phyloP scores from a whole-genome alignment of 2,113 vertebrate genomes.

The Leptodactylus fuscus region DNA sequence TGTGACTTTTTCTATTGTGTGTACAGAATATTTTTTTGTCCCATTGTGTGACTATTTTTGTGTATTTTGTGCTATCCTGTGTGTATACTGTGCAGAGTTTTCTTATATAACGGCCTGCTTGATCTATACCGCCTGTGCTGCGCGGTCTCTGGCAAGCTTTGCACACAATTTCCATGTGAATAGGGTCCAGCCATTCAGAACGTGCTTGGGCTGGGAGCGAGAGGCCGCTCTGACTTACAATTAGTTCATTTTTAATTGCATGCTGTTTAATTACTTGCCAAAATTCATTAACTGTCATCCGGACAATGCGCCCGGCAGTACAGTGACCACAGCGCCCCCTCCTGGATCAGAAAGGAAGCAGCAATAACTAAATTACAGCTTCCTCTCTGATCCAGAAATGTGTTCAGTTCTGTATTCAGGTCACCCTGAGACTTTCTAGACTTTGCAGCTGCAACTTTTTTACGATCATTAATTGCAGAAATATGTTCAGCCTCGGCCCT shows the following conservation, averaged over 20 bases:
- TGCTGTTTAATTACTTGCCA: slow-evolving; percentile 14
- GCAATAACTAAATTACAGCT: background rate
- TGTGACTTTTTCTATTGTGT: too few species aligned
- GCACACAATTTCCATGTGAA: slow-evolving; percentile 6
- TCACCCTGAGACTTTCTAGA: too few species aligned
- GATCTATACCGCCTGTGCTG: background rate
- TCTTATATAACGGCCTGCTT: background rate
- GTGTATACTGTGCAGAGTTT: background rate
- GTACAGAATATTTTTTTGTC: too few species aligned
- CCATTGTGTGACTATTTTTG: too few species aligned
- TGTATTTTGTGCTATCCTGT: too few species aligned
- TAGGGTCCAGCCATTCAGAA: slow-evolving; percentile 4
- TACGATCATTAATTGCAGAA: too few species aligned
- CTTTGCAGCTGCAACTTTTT: too few species aligned
- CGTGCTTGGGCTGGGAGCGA: background rate
- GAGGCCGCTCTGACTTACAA: background rate
- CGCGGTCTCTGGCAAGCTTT: background rate
- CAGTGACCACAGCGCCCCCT: background rate
- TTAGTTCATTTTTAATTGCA: slow-evolving; percentile 16
- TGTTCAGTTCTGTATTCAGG: too few species aligned
- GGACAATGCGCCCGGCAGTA: background rate
- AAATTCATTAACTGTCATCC: background rate
- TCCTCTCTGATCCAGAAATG: too few species aligned
- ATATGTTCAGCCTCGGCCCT: too few species aligned
- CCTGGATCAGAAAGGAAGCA: background rate